A percentile compares a stretch with the other conserved stretches of the same genome.
Conservation (phyloP, 1,140 invertebrate genomes). For the Conus betulinus region DNA sequence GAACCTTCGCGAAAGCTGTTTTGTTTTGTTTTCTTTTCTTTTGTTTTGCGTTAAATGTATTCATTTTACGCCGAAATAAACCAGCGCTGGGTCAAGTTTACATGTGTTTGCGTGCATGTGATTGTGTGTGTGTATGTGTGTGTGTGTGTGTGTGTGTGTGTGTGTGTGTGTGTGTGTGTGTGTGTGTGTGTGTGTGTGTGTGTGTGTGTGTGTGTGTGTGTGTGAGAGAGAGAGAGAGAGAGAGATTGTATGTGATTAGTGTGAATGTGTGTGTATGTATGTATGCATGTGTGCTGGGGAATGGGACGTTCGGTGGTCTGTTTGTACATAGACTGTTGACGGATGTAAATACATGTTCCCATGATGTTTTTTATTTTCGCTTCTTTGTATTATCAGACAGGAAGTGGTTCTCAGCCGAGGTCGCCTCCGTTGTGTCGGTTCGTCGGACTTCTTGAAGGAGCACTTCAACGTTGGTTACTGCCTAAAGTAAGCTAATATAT, state of each 20-base stretch:
- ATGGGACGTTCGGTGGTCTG: neutral
- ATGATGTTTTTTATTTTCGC: neutral
- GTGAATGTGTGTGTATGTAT: neutral
- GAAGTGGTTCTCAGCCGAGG: conserved; percentile 93
- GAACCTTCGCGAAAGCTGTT: too few species aligned
- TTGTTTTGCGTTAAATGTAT: too few species aligned
- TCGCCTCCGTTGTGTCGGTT: conserved; percentile 86
- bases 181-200: too few species aligned
- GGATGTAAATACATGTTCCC: neutral
- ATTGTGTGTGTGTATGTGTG: too few species aligned
- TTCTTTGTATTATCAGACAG: conserved; percentile 83
- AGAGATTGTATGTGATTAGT: neutral
- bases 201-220: too few species aligned
- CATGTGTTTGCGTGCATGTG: too few species aligned
- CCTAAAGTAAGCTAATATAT: neutral
- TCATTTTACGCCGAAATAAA: too few species aligned
- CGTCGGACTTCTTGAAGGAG: conserved; percentile 90
- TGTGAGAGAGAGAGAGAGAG: too few species aligned
- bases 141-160: too few species aligned
- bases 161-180: too few species aligned
- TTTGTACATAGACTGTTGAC: neutral
- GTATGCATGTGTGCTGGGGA: neutral
- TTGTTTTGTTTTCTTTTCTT: too few species aligned
- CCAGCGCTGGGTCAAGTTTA: too few species aligned
- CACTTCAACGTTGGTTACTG: conserved; percentile 80